Evolutionary conservation across 92 coral and sea anemone species (phyloP).

Genomic region (Desmophyllum pertusum): DNA sequence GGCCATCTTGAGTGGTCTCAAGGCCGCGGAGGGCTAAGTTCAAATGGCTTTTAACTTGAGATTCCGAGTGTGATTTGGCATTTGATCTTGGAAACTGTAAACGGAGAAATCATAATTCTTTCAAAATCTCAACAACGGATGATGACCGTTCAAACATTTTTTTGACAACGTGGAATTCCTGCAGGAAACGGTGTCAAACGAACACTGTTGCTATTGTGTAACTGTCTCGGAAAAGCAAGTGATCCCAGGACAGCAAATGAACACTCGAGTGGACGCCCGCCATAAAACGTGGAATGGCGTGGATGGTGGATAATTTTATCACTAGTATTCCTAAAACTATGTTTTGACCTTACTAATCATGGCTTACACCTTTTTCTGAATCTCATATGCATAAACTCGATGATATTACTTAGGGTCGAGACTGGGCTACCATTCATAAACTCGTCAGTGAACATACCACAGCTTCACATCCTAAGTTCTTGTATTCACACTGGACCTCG

Average conservation of each 20-base stretch:
- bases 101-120: background rate
- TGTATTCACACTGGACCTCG: conserved; percentile 34
- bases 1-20: background rate
- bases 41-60: background rate
- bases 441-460: conserved; percentile 25
- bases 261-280: no score
- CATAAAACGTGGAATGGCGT: no score
- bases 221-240: no score
- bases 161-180: no score
- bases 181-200: no score
- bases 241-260: no score
- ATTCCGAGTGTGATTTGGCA: background rate
- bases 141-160: background rate
- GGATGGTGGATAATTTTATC: no score
- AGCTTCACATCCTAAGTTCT: conserved; percentile 45
- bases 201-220: no score
- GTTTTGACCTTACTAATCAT: no score
- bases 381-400: no score
- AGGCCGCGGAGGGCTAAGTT: background rate
- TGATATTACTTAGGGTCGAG: background rate
- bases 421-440: background rate
- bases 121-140: background rate
- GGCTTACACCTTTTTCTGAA: no score
- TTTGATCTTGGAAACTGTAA: conserved; percentile 44
- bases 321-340: no score